Evolutionary conservation across 2,888 invertebrate genomes (phyloP).

Genomic region (Temnothorax rugatulus): DNA sequence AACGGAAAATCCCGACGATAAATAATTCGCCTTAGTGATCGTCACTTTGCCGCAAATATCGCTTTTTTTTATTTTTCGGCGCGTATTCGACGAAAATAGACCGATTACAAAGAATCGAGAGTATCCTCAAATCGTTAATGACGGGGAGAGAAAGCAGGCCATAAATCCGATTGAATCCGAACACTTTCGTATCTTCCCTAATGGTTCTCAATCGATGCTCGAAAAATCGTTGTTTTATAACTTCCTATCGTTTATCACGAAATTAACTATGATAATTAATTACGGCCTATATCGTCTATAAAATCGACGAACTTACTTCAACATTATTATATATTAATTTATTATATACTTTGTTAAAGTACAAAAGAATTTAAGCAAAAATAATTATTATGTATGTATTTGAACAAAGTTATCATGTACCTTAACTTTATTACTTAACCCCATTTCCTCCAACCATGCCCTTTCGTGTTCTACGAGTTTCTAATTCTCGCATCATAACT

Average conservation of each 20-base stretch:
- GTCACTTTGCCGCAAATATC: neutral
- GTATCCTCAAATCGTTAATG: slow-evolving; percentile 17
- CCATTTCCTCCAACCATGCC: too few species aligned
- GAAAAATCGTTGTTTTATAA: slow-evolving; percentile 7
- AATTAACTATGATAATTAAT: neutral
- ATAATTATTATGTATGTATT: neutral
- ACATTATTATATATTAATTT: neutral
- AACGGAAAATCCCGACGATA: slow-evolving; percentile 31
- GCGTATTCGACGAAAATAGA: neutral
- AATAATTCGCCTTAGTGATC: neutral
- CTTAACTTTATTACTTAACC: too few species aligned
- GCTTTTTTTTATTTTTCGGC: slow-evolving; percentile 18
- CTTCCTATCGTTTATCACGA: neutral
- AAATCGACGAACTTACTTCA: neutral
- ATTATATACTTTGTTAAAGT: neutral
- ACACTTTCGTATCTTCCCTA: neutral
- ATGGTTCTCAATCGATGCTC: neutral
- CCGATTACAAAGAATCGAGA: slow-evolving; percentile 15
- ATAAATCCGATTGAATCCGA: slow-evolving; percentile 20
- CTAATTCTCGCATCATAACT: too few species aligned
- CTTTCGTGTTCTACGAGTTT: too few species aligned
- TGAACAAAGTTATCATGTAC: neutral
- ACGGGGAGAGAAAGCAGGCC: slow-evolving; percentile 14
- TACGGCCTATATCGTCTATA: neutral
- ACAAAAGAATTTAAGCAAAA: neutral